phyloP scores from a whole-genome alignment of 2,797 vertebrate species.

The Lithobates sylvaticus region DNA sequence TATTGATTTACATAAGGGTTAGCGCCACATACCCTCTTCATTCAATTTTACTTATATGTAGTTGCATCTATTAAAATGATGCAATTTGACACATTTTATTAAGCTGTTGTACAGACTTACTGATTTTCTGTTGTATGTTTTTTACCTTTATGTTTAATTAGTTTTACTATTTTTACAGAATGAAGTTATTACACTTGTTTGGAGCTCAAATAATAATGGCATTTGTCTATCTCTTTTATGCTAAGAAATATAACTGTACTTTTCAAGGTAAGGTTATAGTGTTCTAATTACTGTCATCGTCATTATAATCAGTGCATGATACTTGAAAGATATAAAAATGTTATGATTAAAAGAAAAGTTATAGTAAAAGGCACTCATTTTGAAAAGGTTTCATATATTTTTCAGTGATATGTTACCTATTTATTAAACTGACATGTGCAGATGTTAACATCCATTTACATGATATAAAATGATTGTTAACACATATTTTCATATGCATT shows the following conservation, averaged over 20 bases:
- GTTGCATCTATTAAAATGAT: too few species aligned
- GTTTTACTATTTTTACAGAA: conserved; percentile 12
- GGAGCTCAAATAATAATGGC: conserved; percentile 7
- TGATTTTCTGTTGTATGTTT: neutral
- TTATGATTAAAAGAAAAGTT: too few species aligned
- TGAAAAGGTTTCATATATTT: neutral
- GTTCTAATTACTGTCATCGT: neutral
- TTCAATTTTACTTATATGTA: too few species aligned
- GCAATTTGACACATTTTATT: too few species aligned
- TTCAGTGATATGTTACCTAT: neutral
- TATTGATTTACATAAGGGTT: too few species aligned
- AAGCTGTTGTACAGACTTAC: too few species aligned
- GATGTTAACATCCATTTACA: neutral
- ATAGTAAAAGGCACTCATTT: too few species aligned
- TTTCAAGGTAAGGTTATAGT: conserved; percentile 29
- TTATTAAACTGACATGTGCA: neutral
- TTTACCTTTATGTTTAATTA: neutral
- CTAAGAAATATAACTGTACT: conserved; percentile 11
- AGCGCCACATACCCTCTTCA: too few species aligned
- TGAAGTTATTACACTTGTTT: conserved; percentile 19
- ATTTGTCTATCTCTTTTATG: neutral
- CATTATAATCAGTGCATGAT: neutral
- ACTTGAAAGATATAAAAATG: too few species aligned
- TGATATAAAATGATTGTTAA: neutral
- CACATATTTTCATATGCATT: neutral